Evolutionary conservation across 1,140 invertebrate genomes (phyloP), one percentile per base, ranked within the genome.

Genomic region (Drosophila hydei): DNA sequence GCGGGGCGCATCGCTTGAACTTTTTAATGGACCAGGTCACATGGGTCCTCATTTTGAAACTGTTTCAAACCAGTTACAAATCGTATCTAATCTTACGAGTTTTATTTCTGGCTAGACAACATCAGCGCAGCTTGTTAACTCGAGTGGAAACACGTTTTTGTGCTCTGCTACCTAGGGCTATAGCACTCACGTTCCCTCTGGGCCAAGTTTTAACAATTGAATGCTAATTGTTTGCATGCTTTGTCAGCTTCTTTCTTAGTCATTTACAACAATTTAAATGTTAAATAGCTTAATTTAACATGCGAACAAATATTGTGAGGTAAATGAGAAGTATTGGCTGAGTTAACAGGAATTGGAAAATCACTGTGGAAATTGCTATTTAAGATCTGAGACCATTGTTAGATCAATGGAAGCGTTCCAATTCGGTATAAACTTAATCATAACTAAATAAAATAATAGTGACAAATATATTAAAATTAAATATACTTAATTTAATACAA

Each of bases 151-250:
- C 45, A 51, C 52, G 68, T 64, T 65, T 63, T 45, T 30, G 4
- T 19, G 11, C 9, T 2, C 9, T 11, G 30, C 30, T 9, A 12
- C 14, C 38, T 50, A 16, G 23, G 38, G 8, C 18, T 27, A n/a
- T 25, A 58, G 27, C 21, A 8, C 38, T 1, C 64, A 68, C 33
- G 56, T 72, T 68, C 23, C 23, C 45, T 54, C 14, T 51, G 67
- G 47, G 47, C 33, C 48, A 16, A 56, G 36, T 72, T 75, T 85
- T 79, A 65, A 61, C 79, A 61, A 47, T 72, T 60, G 16, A 36
- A 42, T 63, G 77, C 59, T 84, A 84, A 84, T 85, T 85, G 52
- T 70, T 47, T 45, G 33, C 47, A 47, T 47, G 69, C 75, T 67
- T 75, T 73, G 59, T 65, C 75, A 42, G 36, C 77, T 65, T 58